Conservation (phyloP, 2,797 vertebrate genomes). For the Myotis planiceps region DNA sequence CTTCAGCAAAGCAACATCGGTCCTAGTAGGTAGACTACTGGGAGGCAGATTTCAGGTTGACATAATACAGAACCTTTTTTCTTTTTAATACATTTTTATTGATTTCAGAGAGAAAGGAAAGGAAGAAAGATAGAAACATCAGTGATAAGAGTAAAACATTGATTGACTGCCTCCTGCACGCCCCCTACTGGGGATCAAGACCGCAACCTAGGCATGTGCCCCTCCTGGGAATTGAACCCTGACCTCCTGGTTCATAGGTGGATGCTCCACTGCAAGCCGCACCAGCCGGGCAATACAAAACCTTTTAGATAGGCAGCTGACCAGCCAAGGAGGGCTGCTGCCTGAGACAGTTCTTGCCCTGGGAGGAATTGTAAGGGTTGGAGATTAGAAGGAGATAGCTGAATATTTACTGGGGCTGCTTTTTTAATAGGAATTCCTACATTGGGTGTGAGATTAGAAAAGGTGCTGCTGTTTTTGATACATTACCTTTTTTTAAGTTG, state of each 20-base stretch:
- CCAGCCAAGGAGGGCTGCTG: not conserved
- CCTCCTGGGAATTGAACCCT: too few species aligned
- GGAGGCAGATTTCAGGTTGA: slow-evolving; percentile 10
- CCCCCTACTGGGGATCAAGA: too few species aligned
- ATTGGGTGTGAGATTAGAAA: not conserved
- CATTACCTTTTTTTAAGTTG: slow-evolving; percentile 34
- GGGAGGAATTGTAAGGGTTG: not conserved
- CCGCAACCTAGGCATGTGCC: too few species aligned
- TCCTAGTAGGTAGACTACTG: not conserved
- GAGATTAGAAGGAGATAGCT: not conserved
- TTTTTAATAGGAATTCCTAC: slow-evolving; percentile 6
- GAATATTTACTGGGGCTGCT: not conserved
- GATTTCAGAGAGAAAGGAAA: too few species aligned
- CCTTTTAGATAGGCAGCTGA: not conserved
- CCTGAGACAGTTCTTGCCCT: not conserved
- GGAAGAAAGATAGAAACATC: too few species aligned
- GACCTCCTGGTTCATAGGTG: too few species aligned
- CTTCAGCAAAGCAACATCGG: not conserved
- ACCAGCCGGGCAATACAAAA: not conserved
- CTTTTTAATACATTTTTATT: too few species aligned
- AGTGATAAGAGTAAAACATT: too few species aligned
- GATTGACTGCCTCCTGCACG: too few species aligned
- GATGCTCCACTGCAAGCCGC: too few species aligned
- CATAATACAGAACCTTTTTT: not conserved
- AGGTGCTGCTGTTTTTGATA: slow-evolving; percentile 42